A percentile compares a stretch with the other conserved stretches of the same genome.
These are phyloP conservation scores for Labroides dimidiatus DNA, from an alignment of 2,797 vertebrate species.

Conservation along the genomic window DNA sequence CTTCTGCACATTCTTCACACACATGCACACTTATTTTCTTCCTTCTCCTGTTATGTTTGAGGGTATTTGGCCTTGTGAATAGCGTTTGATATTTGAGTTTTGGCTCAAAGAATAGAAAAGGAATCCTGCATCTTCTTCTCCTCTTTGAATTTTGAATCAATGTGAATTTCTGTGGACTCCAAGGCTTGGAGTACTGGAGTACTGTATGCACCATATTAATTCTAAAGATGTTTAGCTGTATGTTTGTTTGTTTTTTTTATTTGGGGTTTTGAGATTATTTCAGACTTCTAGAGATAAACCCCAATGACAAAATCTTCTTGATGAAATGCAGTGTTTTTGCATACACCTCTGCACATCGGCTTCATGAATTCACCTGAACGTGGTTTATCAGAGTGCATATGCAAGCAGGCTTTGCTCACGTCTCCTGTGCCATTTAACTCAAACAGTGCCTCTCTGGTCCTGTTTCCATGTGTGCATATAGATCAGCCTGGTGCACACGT, in stretches of 20 bases:
- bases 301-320: conserved; percentile 4
- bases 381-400: conserved; percentile 23
- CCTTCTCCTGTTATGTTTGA: conserved; percentile 8
- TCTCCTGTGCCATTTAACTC: conserved; percentile 61
- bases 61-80: conserved; percentile 31
- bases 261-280: neutral
- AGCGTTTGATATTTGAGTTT: conserved; percentile 21
- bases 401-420: conserved; percentile 35
- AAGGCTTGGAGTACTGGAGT: neutral
- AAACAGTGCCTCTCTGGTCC: conserved; percentile 49
- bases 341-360: conserved; percentile 21
- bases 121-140: conserved; percentile 18
- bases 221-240: neutral
- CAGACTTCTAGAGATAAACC: neutral
- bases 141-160: neutral
- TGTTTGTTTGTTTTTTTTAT: neutral
- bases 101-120: conserved; percentile 12
- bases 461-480: conserved; percentile 56
- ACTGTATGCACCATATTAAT: neutral
- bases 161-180: neutral
- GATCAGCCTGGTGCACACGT: conserved; percentile 55
- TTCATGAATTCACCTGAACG: conserved; percentile 20
- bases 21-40: conserved; percentile 9
- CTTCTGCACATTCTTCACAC: neutral
- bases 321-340: neutral